phyloP scores from a whole-genome alignment of 2,113 vertebrate genomes.

The Saccopteryx leptura region DNA sequence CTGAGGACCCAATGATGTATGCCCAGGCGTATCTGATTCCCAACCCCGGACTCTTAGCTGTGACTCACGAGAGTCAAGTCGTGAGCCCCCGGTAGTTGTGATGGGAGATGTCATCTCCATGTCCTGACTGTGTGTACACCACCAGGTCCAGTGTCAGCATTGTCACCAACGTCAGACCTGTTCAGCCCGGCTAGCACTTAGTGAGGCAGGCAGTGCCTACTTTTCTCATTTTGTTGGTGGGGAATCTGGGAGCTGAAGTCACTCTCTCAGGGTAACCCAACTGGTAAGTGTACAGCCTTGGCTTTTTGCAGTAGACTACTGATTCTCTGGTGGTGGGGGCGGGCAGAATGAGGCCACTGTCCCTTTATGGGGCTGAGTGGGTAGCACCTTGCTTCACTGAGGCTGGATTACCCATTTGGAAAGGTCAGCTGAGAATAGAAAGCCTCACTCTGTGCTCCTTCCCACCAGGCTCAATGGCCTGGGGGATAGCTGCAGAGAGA shows the following conservation, averaged over 20 bases:
- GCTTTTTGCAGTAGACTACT: neutral
- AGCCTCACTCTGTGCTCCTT: neutral
- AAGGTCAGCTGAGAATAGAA: neutral
- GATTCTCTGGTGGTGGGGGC: neutral
- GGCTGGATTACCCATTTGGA: neutral
- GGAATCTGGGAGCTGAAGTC: neutral
- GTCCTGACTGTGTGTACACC: neutral
- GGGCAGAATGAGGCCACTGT: neutral
- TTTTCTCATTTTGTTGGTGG: neutral
- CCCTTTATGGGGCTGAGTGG: neutral
- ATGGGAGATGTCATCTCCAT: neutral
- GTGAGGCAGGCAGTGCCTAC: too few relatives aligned
- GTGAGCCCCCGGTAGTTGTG: too few relatives aligned
- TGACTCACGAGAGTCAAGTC: neutral
- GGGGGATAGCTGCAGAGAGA: neutral
- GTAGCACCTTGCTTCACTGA: neutral
- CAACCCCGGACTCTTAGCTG: neutral
- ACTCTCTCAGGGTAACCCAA: neutral
- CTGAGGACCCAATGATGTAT: neutral
- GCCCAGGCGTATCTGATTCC: neutral
- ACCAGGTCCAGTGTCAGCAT: fast-evolving
- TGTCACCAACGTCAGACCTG: neutral
- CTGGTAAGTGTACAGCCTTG: neutral
- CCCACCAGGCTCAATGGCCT: neutral
- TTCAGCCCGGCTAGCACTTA: neutral